phyloP scores from a whole-genome alignment of 2,888 invertebrate species.

The Pandemis corylana region DNA sequence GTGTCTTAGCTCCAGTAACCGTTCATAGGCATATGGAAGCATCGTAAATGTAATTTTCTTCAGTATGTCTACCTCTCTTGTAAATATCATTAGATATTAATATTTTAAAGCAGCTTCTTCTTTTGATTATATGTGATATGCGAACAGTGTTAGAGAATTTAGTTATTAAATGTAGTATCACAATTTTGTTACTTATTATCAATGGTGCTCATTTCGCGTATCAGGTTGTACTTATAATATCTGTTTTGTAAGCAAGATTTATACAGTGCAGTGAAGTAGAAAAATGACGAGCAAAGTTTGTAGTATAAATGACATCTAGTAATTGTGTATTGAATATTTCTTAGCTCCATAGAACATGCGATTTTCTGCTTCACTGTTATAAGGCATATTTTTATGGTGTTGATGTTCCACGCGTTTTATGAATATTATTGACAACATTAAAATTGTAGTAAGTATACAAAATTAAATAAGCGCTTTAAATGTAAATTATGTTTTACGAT shows the following conservation, averaged over 20 bases:
- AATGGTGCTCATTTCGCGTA: slow-evolving; percentile 45
- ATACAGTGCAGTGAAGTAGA: slow-evolving; percentile 3
- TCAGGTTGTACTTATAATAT: slow-evolving; percentile 27
- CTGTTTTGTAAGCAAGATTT: slow-evolving; percentile 17
- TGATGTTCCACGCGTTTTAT: slow-evolving; percentile 7
- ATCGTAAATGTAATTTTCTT: slow-evolving; percentile 70
- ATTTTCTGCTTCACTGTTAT: neutral
- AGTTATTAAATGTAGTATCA: slow-evolving; percentile 37
- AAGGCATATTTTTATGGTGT: neutral
- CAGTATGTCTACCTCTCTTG: slow-evolving; percentile 66
- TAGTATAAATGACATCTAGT: neutral
- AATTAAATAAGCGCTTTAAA: neutral
- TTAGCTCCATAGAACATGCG: neutral
- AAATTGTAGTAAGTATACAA: neutral
- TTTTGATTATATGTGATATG: slow-evolving; percentile 45
- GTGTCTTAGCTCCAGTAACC: slow-evolving; percentile 93
- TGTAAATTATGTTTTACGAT: neutral
- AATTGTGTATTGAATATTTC: neutral
- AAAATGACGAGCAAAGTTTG: neutral
- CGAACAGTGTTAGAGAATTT: slow-evolving; percentile 43
- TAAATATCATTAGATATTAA: slow-evolving; percentile 41
- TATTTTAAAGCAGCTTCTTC: slow-evolving; percentile 29
- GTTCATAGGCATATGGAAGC: slow-evolving; percentile 96
- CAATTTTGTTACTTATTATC: slow-evolving; percentile 33
- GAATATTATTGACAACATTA: neutral